Percentiles rank a stretch among this genome's conserved stretches.
These are phyloP conservation scores for Synanthedon tipuliformis DNA, from an alignment of 2,888 invertebrate genomes.

Conservation along the genomic window DNA sequence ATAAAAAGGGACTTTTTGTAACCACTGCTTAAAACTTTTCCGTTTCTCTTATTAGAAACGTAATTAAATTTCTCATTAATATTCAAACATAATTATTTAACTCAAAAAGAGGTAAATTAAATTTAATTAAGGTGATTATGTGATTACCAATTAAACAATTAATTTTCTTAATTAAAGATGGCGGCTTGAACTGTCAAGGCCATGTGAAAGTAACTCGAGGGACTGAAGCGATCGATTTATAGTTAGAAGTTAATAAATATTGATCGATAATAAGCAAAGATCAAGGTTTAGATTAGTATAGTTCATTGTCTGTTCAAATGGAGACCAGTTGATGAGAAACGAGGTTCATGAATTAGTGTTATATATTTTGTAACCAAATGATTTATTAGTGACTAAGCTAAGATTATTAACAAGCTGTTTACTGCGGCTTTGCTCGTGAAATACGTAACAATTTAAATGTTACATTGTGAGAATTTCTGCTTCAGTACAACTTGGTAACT, in stretches of 20 bases:
- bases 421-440: no score
- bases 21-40: no score
- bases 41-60: no score
- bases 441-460: no score
- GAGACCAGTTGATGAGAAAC: not conserved
- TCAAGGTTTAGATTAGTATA: constrained; percentile 17
- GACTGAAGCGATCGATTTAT: constrained; percentile 2
- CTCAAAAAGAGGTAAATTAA: no score
- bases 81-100: no score
- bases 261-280: constrained; percentile 28
- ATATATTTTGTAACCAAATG: not conserved
- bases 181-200: constrained; percentile 3
- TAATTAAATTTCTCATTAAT: no score
- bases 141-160: not conserved
- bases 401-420: no score
- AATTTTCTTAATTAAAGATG: constrained; percentile 6
- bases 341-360: not conserved
- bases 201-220: constrained; percentile 5
- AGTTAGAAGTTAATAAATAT: constrained; percentile 8
- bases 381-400: no score
- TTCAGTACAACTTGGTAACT: no score
- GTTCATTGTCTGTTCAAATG: not conserved
- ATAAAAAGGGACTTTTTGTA: not conserved
- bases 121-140: no score
- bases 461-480: no score